Evolutionary conservation across 2,113 vertebrate genomes (phyloP), one percentile per base, ranked within the genome.

Genomic region (Epinephelus moara): DNA sequence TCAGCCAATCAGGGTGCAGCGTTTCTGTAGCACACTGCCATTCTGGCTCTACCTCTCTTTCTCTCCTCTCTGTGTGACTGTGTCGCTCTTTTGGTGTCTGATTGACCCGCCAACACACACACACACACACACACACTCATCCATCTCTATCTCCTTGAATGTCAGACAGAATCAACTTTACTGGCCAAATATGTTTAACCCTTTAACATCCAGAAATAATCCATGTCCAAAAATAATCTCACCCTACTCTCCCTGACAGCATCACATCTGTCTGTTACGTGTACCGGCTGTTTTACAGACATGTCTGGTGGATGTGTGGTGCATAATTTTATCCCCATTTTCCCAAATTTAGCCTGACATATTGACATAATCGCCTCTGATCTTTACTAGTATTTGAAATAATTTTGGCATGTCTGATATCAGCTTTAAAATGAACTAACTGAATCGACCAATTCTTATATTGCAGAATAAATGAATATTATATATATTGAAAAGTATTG

Each of bases 1-100:
- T 78, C 78, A 85, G 84, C 89, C 92, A 92, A 92, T 93, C 89
- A 90, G 82, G 23, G 66, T 1, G 25, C 88, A 78, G 70, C 17
- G 7, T 64, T 52, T 67, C 42, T 23, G 37, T 21, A 15, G 52
- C 74, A 50, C 60, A 21, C 47, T 55, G 47, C 19, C 45, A 25
- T 0, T 37, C 17, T 33, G 2, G 37, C 37, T 37, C 67, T 55
- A 2, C 0, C 49, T 30, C 70, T 55, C 64, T 75, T 47, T 73
- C 23, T 70, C 30, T 66, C 67, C 45, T 30, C 63, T 76, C 23
- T 63, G 18, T 80, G 50, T 62, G 42, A 49, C 68, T 59, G 18
- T 73, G 27, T 68, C 19, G 2, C 42, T 70, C 70, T 60, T 10
- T n/a, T 4, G 8, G 45, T 60, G 42, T 62, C 52, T 53, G 52